Evolutionary conservation across 2,888 invertebrate genomes (phyloP).

Genomic region (Lasioglossum vierecki): DNA sequence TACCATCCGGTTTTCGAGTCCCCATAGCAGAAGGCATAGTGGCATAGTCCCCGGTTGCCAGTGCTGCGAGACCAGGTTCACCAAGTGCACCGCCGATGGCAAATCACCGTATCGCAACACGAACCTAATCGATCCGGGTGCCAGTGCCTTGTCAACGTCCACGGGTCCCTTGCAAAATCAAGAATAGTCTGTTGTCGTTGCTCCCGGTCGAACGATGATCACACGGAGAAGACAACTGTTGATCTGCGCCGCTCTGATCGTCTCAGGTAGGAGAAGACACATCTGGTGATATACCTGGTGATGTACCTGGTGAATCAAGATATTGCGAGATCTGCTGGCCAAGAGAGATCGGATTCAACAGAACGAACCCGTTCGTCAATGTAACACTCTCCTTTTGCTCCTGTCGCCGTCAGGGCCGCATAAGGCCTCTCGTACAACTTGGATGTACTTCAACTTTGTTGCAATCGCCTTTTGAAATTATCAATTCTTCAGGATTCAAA

Average conservation of each 20-base stretch:
- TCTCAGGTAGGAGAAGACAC: conserved; percentile 62
- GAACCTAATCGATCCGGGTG: conserved; percentile 17
- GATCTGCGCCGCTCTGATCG: conserved; percentile 61
- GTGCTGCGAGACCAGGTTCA: conserved; percentile 55
- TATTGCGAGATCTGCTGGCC: neutral
- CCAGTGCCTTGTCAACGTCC: conserved; percentile 33
- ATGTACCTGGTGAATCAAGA: neutral
- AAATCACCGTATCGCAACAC: conserved; percentile 31
- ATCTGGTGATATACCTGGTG: conserved; percentile 5
- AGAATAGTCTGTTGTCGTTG: neutral
- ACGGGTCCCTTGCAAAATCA: neutral
- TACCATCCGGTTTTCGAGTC: conserved; percentile 56
- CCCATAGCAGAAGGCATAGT: conserved; percentile 50
- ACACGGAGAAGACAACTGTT: conserved; percentile 57
- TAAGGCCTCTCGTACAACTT: neutral
- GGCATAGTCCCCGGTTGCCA: conserved; percentile 41
- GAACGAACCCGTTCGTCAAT: conserved; percentile 13
- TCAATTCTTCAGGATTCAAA: neutral
- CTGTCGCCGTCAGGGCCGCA: conserved; percentile 2
- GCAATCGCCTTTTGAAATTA: neutral
- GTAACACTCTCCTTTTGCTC: neutral
- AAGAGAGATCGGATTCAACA: conserved; percentile 13
- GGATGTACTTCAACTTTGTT: neutral
- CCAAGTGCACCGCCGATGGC: conserved; percentile 53
- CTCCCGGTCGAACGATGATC: conserved; percentile 61